These are phyloP conservation scores for Oreochromis niloticus DNA, from an alignment of 2,113 vertebrate species.

Conservation along the genomic window DNA sequence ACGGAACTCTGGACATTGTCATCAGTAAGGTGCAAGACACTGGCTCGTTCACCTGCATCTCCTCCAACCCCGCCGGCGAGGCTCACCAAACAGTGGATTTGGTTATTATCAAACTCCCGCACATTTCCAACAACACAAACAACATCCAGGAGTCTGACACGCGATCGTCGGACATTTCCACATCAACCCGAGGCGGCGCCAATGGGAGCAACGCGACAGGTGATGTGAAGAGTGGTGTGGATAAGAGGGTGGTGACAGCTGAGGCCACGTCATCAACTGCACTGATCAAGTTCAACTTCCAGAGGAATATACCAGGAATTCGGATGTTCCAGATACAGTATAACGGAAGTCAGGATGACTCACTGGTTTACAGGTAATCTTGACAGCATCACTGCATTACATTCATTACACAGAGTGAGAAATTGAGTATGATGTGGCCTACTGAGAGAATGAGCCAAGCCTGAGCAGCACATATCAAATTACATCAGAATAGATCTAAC, in stretches of 20 bases:
- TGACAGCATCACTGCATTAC: neutral
- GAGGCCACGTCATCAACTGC: slow-evolving; percentile 94
- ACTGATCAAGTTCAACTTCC: slow-evolving; percentile 97
- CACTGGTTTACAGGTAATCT: slow-evolving; percentile 97
- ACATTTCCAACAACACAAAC: slow-evolving; percentile 95
- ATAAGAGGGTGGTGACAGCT: slow-evolving; percentile 89
- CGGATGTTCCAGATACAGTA: slow-evolving; percentile 99
- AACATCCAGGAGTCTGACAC: slow-evolving; percentile 95
- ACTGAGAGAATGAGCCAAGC: neutral
- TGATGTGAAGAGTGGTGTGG: slow-evolving; percentile 85
- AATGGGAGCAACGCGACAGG: slow-evolving; percentile 88
- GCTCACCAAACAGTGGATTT: slow-evolving; percentile 88
- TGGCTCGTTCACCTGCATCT: slow-evolving; percentile 94
- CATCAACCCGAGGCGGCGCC: slow-evolving; percentile 88
- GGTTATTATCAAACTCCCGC: slow-evolving; percentile 94
- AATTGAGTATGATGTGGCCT: neutral
- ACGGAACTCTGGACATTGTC: slow-evolving; percentile 93
- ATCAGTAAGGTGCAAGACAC: slow-evolving; percentile 97
- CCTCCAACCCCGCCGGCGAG: slow-evolving; percentile 95
- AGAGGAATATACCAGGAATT: slow-evolving; percentile 97
- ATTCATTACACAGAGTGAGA: neutral
- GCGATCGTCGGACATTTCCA: slow-evolving; percentile 95
- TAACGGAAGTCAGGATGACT: slow-evolving; percentile 97
- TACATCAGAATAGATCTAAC: slow-evolving; percentile 15
- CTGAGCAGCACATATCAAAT: neutral